Percentiles rank a stretch among this genome's conserved stretches.
These are phyloP conservation scores for Centruroides sculpturatus DNA, from an alignment of 1,140 invertebrate genomes.

Conservation along the genomic window DNA sequence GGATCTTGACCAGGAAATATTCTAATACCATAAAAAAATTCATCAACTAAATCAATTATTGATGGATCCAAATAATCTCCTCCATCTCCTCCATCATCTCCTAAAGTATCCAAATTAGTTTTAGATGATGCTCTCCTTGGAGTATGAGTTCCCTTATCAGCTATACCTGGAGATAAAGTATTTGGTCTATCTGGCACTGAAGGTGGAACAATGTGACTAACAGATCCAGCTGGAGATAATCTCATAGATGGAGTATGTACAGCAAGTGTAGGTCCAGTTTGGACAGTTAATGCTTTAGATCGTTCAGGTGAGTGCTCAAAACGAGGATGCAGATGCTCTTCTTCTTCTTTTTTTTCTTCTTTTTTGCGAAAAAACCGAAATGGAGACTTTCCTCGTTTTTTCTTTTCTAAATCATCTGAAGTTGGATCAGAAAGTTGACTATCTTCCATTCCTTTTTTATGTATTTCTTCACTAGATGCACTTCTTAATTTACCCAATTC, in stretches of 20 bases:
- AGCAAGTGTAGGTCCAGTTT: slow-evolving; percentile 6
- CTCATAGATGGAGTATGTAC: slow-evolving; percentile 18
- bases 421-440: slow-evolving; percentile 30
- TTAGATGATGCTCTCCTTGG: too few relatives aligned
- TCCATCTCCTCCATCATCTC: slow-evolving; percentile 33
- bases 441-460: slow-evolving; percentile 7
- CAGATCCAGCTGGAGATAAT: background rate
- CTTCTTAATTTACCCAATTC: slow-evolving; percentile 42
- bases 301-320: slow-evolving; percentile 15
- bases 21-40: slow-evolving; percentile 87
- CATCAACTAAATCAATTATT: slow-evolving; percentile 84
- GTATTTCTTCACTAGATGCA: slow-evolving; percentile 48
- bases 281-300: slow-evolving; percentile 26
- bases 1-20: slow-evolving; percentile 83
- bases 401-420: slow-evolving; percentile 43
- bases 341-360: slow-evolving; percentile 19
- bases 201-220: slow-evolving; percentile 35
- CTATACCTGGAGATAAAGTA: slow-evolving; percentile 3
- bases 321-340: background rate
- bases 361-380: slow-evolving; percentile 76
- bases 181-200: slow-evolving; percentile 45
- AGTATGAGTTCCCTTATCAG: background rate
- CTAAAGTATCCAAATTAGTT: too few relatives aligned
- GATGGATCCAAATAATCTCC: slow-evolving; percentile 62
- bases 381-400: slow-evolving; percentile 70